Evolutionary conservation across 2,113 vertebrate genomes (phyloP).

Genomic region (Motacilla tschutschensis): DNA sequence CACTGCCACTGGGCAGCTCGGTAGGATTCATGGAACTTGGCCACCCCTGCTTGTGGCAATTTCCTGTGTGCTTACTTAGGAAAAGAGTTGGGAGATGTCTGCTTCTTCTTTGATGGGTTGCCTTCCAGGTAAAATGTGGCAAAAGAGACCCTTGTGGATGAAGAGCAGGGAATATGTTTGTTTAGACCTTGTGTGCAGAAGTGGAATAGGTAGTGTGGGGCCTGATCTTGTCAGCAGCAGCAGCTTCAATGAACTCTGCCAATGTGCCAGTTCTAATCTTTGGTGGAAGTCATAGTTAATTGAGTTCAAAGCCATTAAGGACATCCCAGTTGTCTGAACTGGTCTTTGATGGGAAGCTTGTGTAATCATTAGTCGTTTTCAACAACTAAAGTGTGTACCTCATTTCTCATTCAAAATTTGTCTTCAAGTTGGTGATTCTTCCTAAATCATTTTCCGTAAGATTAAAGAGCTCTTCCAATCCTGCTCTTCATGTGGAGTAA

Average conservation of each 20-base stretch:
- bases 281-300: not conserved
- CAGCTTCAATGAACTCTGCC: not conserved
- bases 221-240: not conserved
- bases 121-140: not conserved
- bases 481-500: not conserved
- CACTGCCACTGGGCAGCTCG: fast-evolving
- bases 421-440: not conserved
- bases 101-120: not conserved
- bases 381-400: not conserved
- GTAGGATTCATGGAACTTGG: not conserved
- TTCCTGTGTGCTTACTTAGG: not conserved
- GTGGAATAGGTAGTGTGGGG: not conserved
- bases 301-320: not conserved
- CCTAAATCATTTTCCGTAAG: not conserved
- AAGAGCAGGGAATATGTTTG: not conserved
- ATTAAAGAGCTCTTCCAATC: not conserved
- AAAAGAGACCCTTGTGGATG: not conserved
- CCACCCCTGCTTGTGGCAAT: not conserved
- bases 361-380: not conserved
- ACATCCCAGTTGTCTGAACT: not conserved
- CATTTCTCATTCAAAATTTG: not conserved
- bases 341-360: not conserved
- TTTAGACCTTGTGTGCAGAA: not conserved
- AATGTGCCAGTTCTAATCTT: not conserved
- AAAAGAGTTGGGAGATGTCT: not conserved